A percentile compares a stretch with the other conserved stretches of the same genome.
Evolutionary conservation across 2,888 invertebrate genomes (phyloP).

Genomic region (Ferdinandea cuprea): DNA sequence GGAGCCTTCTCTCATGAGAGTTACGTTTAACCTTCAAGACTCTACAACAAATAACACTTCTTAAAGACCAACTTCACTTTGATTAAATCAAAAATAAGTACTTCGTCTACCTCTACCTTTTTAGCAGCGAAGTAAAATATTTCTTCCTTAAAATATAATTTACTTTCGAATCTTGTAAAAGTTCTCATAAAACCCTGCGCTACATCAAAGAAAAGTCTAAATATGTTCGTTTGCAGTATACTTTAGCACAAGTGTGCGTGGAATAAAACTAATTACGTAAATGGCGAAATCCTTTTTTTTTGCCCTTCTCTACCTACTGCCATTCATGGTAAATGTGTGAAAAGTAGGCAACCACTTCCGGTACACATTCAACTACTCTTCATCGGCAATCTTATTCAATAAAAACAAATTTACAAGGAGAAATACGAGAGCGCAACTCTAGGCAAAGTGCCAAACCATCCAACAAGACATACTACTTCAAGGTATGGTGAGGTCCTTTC

Average conservation of each 20-base stretch:
- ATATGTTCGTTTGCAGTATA: conserved; percentile 8
- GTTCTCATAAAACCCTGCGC: conserved; percentile 3
- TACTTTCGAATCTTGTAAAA: conserved; percentile 34
- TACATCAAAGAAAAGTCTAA: conserved; percentile 37
- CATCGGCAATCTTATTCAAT: conserved; percentile 59
- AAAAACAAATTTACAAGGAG: conserved; percentile 45
- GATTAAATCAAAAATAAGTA: no score
- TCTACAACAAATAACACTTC: no score
- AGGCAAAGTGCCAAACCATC: conserved; percentile 69
- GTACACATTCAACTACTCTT: conserved; percentile 16
- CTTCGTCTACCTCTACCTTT: background rate
- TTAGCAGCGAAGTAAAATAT: background rate
- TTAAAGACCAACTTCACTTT: no score
- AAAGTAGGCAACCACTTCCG: conserved; percentile 48
- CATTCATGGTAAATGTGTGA: conserved; percentile 38
- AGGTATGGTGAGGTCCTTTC: conserved; percentile 2
- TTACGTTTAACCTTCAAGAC: no score
- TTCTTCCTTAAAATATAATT: conserved; percentile 32
- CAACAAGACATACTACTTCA: conserved; percentile 52
- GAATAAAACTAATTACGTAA: conserved; percentile 72
- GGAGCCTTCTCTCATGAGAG: no score
- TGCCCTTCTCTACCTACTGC: background rate
- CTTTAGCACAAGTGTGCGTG: conserved; percentile 20
- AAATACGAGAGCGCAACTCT: conserved; percentile 38
- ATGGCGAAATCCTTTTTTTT: conserved; percentile 55